These are phyloP conservation scores for Parnassius mnemosyne DNA, from an alignment of 2,888 invertebrate genomes.

Conservation along the genomic window DNA sequence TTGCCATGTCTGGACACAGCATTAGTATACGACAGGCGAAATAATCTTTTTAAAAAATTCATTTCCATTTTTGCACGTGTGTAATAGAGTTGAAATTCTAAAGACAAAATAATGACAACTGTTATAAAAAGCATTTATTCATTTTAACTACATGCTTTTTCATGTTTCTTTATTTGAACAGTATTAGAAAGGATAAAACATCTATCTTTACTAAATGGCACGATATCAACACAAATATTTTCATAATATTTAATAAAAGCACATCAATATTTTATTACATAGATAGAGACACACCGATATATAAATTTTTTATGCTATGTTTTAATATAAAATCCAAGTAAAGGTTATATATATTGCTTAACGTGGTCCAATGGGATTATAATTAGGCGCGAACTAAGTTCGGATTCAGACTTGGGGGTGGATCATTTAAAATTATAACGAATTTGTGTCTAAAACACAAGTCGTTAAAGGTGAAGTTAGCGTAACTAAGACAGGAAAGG, in stretches of 20 bases:
- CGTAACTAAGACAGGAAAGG: slow-evolving; percentile 27
- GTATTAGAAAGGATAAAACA: too few species aligned
- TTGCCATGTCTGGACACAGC: too few species aligned
- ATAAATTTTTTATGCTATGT: slow-evolving; percentile 23
- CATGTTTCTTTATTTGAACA: too few species aligned
- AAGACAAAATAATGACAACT: too few species aligned
- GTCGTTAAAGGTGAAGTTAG: slow-evolving; percentile 32
- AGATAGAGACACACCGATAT: slow-evolving; percentile 48
- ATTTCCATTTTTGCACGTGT: too few species aligned
- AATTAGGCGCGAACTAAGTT: slow-evolving; percentile 58
- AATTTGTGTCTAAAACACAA: slow-evolving; percentile 28
- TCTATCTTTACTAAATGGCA: not conserved
- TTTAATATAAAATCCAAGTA: slow-evolving; percentile 65
- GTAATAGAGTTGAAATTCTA: too few species aligned
- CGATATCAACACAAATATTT: slow-evolving; percentile 5
- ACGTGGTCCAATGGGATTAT: slow-evolving; percentile 74
- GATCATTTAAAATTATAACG: slow-evolving; percentile 25
- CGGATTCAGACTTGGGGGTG: slow-evolving; percentile 45
- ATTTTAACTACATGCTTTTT: too few species aligned
- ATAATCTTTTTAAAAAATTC: too few species aligned
- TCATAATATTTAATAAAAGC: slow-evolving; percentile 5
- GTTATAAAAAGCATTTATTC: too few species aligned
- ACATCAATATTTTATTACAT: slow-evolving; percentile 26
- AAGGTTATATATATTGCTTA: slow-evolving; percentile 76
- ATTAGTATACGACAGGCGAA: too few species aligned